Conservation (phyloP, 2,797 vertebrate genomes). For the Corythornis leucogaster region DNA sequence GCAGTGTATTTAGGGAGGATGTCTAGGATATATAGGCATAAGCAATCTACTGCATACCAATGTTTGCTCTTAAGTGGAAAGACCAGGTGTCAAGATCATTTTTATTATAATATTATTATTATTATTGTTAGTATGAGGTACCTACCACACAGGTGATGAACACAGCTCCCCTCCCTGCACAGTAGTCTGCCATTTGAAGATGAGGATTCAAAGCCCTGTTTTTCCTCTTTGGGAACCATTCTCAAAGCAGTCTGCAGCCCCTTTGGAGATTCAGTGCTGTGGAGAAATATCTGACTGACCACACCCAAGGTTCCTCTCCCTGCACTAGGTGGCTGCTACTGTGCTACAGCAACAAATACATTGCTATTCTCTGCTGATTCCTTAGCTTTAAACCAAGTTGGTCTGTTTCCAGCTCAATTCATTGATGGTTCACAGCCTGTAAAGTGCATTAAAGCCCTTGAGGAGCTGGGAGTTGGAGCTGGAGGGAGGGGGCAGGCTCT, state of each 20-base stretch:
- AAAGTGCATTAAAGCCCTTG: not conserved
- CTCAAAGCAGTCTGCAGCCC: not conserved
- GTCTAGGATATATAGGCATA: no score
- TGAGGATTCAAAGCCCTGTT: rapidly evolving
- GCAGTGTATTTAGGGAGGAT: not conserved
- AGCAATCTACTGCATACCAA: not conserved
- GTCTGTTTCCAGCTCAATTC: not conserved
- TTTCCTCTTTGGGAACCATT: not conserved
- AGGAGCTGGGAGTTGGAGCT: not conserved
- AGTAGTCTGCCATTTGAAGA: not conserved
- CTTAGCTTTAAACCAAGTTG: not conserved
- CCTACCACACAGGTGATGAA: not conserved
- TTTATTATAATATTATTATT: no score
- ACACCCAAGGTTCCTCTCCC: not conserved
- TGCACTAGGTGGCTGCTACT: not conserved
- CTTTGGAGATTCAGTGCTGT: not conserved
- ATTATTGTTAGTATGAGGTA: not conserved
- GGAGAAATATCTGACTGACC: not conserved
- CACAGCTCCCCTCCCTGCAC: not conserved
- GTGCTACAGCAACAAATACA: not conserved
- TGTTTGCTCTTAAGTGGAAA: not conserved
- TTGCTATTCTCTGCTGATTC: not conserved
- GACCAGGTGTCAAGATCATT: no score
- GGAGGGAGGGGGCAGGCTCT: not conserved
- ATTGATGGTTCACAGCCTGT: not conserved